Evolutionary conservation across 2,888 invertebrate genomes (phyloP).

Genomic region (Zhuqinia jingwanae): DNA sequence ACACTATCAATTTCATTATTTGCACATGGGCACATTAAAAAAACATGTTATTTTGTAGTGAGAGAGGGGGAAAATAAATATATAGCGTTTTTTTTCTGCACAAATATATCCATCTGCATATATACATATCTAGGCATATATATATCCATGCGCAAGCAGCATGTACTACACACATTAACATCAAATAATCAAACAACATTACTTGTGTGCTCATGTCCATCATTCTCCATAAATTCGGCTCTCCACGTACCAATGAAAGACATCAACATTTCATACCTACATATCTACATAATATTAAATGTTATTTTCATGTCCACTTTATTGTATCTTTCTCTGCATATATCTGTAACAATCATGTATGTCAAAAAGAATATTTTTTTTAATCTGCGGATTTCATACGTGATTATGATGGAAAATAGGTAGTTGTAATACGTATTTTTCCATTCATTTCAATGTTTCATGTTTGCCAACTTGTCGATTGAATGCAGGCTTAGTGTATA

Average conservation of each 20-base stretch:
- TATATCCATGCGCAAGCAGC: slow-evolving; percentile 2
- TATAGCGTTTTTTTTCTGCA: neutral
- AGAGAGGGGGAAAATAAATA: slow-evolving; percentile 6
- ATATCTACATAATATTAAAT: neutral
- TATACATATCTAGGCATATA: neutral
- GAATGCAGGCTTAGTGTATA: too few species aligned
- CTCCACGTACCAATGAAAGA: too few species aligned
- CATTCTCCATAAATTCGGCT: too few species aligned
- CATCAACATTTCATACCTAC: slow-evolving; percentile 14
- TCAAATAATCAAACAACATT: too few species aligned
- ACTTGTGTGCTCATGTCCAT: too few species aligned
- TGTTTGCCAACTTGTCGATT: slow-evolving; percentile 46
- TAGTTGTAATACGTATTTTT: neutral
- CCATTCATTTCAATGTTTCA: neutral
- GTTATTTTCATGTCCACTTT: neutral
- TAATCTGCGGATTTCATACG: neutral
- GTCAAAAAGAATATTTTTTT: neutral
- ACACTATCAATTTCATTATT: slow-evolving; percentile 52
- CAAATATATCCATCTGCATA: too few species aligned
- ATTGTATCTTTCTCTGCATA: neutral
- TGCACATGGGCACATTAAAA: slow-evolving; percentile 42
- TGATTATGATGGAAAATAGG: neutral
- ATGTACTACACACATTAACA: slow-evolving; percentile 18
- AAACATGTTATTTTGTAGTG: neutral
- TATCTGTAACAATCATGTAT: slow-evolving; percentile 14